phyloP scores from a whole-genome alignment of 1,140 invertebrate species.

The Drosophila quadrilineata region DNA sequence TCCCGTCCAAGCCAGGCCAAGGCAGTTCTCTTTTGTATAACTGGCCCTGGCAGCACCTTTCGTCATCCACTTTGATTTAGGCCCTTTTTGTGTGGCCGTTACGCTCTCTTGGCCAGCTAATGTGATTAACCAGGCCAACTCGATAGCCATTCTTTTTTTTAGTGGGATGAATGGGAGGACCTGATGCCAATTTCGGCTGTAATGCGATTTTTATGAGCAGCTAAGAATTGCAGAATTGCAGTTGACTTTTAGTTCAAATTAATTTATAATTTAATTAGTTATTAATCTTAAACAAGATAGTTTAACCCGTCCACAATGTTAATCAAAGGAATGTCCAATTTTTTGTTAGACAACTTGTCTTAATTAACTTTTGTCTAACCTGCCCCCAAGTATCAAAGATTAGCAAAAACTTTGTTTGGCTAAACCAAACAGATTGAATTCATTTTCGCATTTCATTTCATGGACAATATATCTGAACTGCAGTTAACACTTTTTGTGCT shows the following conservation, averaged over 20 bases:
- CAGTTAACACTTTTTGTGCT: neutral
- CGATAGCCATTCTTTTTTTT: constrained; percentile 9
- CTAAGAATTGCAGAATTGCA: neutral
- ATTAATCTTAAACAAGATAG: too few species aligned
- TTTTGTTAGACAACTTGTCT: neutral
- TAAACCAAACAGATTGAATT: too few species aligned
- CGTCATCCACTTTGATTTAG: constrained; percentile 14
- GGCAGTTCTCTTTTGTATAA: constrained; percentile 59
- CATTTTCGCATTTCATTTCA: too few species aligned
- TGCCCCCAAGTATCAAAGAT: too few species aligned
- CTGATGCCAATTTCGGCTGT: constrained; percentile 8
- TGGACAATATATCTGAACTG: too few species aligned
- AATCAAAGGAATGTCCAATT: too few species aligned
- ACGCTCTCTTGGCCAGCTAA: constrained; percentile 15
- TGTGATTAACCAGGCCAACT: constrained; percentile 49
- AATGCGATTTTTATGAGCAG: constrained; percentile 45
- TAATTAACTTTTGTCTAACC: too few species aligned
- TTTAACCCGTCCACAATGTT: too few species aligned
- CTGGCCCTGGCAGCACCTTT: constrained; percentile 24
- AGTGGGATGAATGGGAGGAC: neutral
- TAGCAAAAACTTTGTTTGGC: too few species aligned
- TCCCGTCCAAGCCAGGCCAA: too few species aligned
- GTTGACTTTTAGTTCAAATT: too few species aligned
- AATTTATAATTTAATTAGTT: too few species aligned
- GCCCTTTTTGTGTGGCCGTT: neutral